phyloP scores from a whole-genome alignment of 2,797 vertebrate genomes.

The Crocodylus rhombifer region DNA sequence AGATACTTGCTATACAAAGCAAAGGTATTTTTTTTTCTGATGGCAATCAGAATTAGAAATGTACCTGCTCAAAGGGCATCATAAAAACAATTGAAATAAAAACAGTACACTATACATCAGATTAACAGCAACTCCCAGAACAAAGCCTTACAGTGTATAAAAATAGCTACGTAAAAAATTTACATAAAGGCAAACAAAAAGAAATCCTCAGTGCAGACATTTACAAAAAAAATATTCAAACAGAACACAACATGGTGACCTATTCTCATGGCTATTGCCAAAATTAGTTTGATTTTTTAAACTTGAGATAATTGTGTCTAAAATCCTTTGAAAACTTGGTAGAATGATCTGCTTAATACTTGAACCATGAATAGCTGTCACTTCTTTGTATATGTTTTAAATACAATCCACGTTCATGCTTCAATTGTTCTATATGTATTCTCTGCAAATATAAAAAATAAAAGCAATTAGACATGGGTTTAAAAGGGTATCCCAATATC shows the following conservation, averaged over 20 bases:
- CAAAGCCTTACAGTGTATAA: conserved; percentile 91
- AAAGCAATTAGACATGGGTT: conserved; percentile 45
- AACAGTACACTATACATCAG: conserved; percentile 84
- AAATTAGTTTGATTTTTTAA: conserved; percentile 80
- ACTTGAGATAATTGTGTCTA: conserved; percentile 84
- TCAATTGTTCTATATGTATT: conserved; percentile 83
- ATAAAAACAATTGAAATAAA: conserved; percentile 84
- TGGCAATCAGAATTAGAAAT: conserved; percentile 85
- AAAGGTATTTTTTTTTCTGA: conserved; percentile 70
- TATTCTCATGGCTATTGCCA: conserved; percentile 84
- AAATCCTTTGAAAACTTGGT: conserved; percentile 83
- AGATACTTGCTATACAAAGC: conserved; percentile 71
- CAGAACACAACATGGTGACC: conserved; percentile 85
- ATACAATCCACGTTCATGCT: conserved; percentile 88
- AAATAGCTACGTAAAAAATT: conserved; percentile 92
- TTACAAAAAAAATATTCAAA: conserved; percentile 85
- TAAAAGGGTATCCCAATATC: neutral
- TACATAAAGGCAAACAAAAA: conserved; percentile 89
- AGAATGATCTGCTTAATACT: conserved; percentile 84
- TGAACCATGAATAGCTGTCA: conserved; percentile 86
- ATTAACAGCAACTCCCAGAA: conserved; percentile 88
- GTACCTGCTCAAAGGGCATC: conserved; percentile 83
- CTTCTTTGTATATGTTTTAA: conserved; percentile 85
- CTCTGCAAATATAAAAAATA: conserved; percentile 79
- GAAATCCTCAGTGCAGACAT: conserved; percentile 89